phyloP scores from a whole-genome alignment of 2,797 vertebrate genomes.

The Neopelma chrysocephalum region DNA sequence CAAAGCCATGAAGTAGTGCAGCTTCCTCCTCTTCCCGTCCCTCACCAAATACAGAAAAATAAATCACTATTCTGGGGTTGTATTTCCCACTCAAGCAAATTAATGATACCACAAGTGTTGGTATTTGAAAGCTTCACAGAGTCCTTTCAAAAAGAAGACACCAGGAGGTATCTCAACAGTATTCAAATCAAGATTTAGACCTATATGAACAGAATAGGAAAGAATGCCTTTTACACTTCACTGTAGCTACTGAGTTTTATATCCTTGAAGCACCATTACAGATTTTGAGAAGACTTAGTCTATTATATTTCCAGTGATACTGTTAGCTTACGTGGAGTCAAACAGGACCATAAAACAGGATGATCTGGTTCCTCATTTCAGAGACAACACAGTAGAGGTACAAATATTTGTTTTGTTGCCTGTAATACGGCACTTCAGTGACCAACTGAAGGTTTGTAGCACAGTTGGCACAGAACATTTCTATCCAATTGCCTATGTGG shows the following conservation, averaged over 20 bases:
- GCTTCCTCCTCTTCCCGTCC: not conserved
- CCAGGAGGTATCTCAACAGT: not conserved
- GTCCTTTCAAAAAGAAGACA: not conserved
- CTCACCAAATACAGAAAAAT: not conserved
- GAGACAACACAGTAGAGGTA: not conserved
- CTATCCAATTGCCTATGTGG: not conserved
- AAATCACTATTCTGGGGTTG: not conserved
- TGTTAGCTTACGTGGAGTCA: not conserved
- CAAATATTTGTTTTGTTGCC: not conserved
- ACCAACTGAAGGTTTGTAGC: not conserved
- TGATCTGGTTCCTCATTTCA: not conserved
- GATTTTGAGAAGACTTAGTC: not conserved
- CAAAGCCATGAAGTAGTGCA: not conserved
- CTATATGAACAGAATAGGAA: not conserved
- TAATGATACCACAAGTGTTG: not conserved
- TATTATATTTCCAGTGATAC: not conserved
- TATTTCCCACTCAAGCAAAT: not conserved
- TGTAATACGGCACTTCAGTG: not conserved
- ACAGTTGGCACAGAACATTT: not conserved
- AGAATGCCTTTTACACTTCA: not conserved
- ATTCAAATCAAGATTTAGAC: not conserved
- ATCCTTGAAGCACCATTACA: not conserved
- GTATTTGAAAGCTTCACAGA: not conserved
- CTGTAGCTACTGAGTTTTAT: not conserved
- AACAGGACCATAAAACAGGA: slow-evolving; percentile 2